Evolutionary conservation across 2,888 invertebrate species (phyloP), one percentile per base, ranked within the genome.

Genomic region (Carterocephalus palaemon): DNA sequence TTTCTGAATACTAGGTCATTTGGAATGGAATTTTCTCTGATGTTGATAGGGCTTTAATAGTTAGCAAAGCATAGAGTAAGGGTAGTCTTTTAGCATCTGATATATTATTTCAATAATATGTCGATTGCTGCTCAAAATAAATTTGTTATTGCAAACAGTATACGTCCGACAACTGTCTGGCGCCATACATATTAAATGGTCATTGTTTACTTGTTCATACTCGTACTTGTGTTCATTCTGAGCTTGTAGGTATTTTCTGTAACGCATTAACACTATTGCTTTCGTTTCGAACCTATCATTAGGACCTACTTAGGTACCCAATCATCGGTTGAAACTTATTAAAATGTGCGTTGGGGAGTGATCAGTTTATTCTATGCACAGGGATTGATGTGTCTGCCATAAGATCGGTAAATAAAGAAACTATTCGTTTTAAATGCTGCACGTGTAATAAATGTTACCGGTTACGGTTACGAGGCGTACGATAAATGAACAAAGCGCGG

Each of bases 401-500:
- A 29, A 29, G 16, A 49, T 42, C 32, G 43, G 31, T 43, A 37
- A 37, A 28, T 41, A 23, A 39, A 58, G 57, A 36, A 43, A 36
- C 36, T 43, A 56, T 59, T 40, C 54, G 37, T 52, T 64, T 57
- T 53, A 48, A 62, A 73, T 75, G 62, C 64, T 53, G 49, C 46
- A 55, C 58, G 57, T 54, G 62, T 55, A 53, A 54, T 63, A 57
- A 43, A 36, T 57, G 56, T 62, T 61, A 60, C 68, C 68, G 52
- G 54, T 65, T 71, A 72, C 59, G 70, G 70, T 64, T 62, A 62
- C 65, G 57, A 63, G 53, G 60, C 52, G 47, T 59, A 59, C 59
- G 52, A 59, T 64, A 66, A 60, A 62, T 49, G 60, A 58, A 62
- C 83, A 82, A 82, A 82, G 79, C 69, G 57, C 75, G 79, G 75